phyloP scores from a whole-genome alignment of 2,113 vertebrate species.

The Microcebus tavaratra region DNA sequence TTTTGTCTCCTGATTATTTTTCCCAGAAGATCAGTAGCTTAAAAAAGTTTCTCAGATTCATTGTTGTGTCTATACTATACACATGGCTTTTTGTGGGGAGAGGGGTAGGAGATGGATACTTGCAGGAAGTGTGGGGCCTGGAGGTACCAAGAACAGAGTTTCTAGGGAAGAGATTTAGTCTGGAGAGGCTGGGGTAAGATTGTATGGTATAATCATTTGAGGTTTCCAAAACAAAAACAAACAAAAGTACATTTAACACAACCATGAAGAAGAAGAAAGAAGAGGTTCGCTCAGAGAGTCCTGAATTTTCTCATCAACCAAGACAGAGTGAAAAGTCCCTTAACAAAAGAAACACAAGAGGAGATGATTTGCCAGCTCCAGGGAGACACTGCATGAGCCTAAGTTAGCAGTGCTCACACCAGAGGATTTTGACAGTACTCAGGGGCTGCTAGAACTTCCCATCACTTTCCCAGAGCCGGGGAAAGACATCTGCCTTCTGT shows the following conservation, averaged over 20 bases:
- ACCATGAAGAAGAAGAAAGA: background rate
- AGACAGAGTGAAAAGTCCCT: background rate
- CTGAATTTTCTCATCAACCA: background rate
- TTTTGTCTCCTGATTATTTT: background rate
- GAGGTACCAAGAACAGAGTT: background rate
- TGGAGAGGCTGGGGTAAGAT: background rate
- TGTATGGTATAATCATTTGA: background rate
- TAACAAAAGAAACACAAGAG: background rate
- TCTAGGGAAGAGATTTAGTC: background rate
- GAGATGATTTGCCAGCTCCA: background rate
- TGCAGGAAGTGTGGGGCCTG: background rate
- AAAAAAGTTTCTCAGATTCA: background rate
- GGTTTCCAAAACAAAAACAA: background rate
- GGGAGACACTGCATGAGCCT: background rate
- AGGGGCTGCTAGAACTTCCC: background rate
- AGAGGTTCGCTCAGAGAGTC: background rate
- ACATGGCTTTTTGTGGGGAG: background rate
- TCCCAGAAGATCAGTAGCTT: background rate
- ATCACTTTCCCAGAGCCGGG: background rate
- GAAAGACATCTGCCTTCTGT: background rate
- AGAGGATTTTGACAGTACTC: background rate
- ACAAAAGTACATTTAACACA: background rate
- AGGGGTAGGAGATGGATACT: background rate
- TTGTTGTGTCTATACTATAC: background rate
- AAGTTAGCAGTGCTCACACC: background rate